Percentiles rank a stretch among this genome's conserved stretches.
phyloP scores from a whole-genome alignment of 2,113 vertebrate genomes.

The Myodes glareolus region DNA sequence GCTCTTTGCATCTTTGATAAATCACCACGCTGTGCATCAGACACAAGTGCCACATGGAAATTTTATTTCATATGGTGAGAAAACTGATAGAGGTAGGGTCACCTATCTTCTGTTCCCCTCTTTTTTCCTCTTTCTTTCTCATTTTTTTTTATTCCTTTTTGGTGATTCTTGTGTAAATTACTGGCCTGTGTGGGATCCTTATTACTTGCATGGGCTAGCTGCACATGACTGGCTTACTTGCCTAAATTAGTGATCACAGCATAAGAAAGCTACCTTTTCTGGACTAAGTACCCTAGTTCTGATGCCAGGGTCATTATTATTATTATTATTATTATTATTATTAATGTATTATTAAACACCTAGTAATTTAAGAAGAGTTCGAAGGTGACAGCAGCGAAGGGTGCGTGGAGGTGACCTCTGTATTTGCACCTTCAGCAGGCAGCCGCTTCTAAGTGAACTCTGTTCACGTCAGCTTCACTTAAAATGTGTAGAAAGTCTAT shows the following conservation, averaged over 20 bases:
- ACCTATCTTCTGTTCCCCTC: conserved; percentile 81
- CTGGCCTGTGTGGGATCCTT: conserved; percentile 87
- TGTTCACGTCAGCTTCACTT: conserved; percentile 91
- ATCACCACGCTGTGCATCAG: conserved; percentile 99
- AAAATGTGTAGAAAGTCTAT: conserved; percentile 91
- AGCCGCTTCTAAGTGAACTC: conserved; percentile 87
- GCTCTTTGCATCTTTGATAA: conserved; percentile 99
- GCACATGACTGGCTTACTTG: conserved; percentile 88
- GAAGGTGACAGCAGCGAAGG: conserved; percentile 88
- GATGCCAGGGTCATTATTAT: conserved; percentile 66
- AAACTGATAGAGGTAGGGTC: conserved; percentile 92
- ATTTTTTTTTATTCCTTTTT: conserved; percentile 9
- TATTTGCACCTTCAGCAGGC: conserved; percentile 88
- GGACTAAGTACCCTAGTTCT: conserved; percentile 81
- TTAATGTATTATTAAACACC: conserved; percentile 64
- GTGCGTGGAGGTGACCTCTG: conserved; percentile 86
- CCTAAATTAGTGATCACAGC: conserved; percentile 88
- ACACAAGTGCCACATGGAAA: conserved; percentile 98
- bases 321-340: conserved; percentile 46
- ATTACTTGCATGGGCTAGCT: conserved; percentile 87
- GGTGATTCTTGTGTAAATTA: conserved; percentile 87
- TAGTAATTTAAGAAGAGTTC: conserved; percentile 89
- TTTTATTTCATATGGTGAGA: conserved; percentile 97
- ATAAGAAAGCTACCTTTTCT: conserved; percentile 85
- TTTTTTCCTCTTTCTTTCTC: conserved; percentile 52